Conservation (phyloP, 2,888 invertebrate species). For the Eupithecia subumbrata region DNA sequence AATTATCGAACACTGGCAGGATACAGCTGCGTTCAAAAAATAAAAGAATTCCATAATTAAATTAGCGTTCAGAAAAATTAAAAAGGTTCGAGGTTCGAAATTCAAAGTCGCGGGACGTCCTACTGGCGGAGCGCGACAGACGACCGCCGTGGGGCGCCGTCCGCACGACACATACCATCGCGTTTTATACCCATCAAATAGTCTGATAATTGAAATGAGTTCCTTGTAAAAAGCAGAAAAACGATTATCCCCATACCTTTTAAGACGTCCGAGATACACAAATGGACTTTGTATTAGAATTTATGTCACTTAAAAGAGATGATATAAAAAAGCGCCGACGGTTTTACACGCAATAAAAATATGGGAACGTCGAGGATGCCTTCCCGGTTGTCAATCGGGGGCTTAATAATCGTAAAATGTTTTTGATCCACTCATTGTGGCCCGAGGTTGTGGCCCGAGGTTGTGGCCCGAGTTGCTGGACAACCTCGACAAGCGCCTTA, state of each 20-base stretch:
- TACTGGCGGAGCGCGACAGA: conserved; percentile 47
- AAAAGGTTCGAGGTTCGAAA: conserved; percentile 56
- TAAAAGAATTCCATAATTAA: conserved; percentile 74
- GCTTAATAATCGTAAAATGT: conserved; percentile 83
- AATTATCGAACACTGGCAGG: conserved; percentile 69
- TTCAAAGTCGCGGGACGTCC: conserved; percentile 66
- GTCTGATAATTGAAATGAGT: conserved; percentile 84
- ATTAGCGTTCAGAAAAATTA: conserved; percentile 79
- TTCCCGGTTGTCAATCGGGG: conserved; percentile 81
- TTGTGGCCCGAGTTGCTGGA: conserved; percentile 43
- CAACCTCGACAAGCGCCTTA: conserved; percentile 43
- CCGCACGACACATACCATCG: conserved; percentile 75
- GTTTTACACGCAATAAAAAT: conserved; percentile 84
- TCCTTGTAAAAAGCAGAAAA: conserved; percentile 84
- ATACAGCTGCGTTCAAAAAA: conserved; percentile 72
- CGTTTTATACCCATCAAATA: conserved; percentile 81
- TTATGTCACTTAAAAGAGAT: conserved; percentile 83
- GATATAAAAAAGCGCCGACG: conserved; percentile 82
- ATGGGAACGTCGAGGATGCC: conserved; percentile 79
- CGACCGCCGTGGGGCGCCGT: conserved; percentile 77
- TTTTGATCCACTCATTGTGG: conserved; percentile 70
- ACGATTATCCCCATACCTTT: conserved; percentile 83
- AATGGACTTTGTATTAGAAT: conserved; percentile 84
- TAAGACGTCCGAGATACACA: conserved; percentile 84
- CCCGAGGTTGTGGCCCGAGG: conserved; percentile 47